Evolutionary conservation across 2,888 invertebrate species (phyloP), one percentile per base, ranked within the genome.

Genomic region (Baronia brevicornis): DNA sequence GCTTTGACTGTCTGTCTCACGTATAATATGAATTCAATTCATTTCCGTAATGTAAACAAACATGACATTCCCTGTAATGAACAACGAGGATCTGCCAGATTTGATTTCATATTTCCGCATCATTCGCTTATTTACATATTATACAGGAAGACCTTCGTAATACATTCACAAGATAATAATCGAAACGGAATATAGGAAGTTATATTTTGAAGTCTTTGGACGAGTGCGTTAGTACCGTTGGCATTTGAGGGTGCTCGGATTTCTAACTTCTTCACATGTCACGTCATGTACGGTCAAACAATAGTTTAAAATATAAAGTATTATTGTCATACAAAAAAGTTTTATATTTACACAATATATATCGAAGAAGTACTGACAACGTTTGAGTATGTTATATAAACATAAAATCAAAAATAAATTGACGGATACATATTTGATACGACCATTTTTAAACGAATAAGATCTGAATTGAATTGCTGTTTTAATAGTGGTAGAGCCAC

Each of bases 111-210:
- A 65, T 54, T 69, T 66, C 64, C 65, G 61, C 59, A 60, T 54
- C 52, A 58, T 49, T 45, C 55, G 51, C 46, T 47, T 69, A 67
- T 74, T 72, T 72, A 67, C 70, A 72, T 70, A 69, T 61, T 61
- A 64, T 52, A 60, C 58, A 60, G 63, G 65, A 70, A 69, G 58
- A 52, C 54, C 56, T 62, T 46, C 56, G 56, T 59, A 62, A 72
- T 71, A 72, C 57, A 67, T 74, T 71, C 68, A 53, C 58, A 59
- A 65, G 61, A 72, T 70, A 67, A 75, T 70, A 70, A 71, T 70
- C 67, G 65, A 61, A 66, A 65, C 60, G 57, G 56, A 52, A 61
- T 47, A 54, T 53, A 57, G 63, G 56, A 65, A 67, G 67, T 67
- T 65, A 64, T 72, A 65, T 68, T 69, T 69, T 61, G 62, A 49